Percentiles rank a stretch among this genome's conserved stretches.
Conservation (phyloP, 2,797 vertebrate genomes). For the Phyllotis vaccarum region DNA sequence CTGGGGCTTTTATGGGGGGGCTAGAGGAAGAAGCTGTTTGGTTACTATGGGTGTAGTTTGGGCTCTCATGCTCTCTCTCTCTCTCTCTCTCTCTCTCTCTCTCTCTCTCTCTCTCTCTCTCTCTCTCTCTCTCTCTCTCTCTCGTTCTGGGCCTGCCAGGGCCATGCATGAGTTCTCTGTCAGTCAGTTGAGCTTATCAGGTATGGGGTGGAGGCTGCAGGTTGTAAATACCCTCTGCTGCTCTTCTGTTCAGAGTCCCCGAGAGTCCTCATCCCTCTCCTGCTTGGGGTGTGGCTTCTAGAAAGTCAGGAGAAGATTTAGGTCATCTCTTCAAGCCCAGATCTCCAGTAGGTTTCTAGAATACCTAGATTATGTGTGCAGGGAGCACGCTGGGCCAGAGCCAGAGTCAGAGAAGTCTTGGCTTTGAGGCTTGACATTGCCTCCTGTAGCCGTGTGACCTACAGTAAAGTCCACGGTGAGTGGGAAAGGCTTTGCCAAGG, state of each 20-base stretch:
- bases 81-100: background rate
- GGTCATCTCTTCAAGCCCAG: background rate
- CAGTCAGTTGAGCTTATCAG: slow-evolving; percentile 33
- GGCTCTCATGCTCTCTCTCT: background rate
- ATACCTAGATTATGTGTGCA: background rate
- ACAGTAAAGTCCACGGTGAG: background rate
- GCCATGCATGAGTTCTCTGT: background rate
- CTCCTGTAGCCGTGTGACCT: background rate
- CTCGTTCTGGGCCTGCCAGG: background rate
- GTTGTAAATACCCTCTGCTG: background rate
- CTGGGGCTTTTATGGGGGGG: background rate
- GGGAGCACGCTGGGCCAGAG: background rate
- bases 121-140: background rate
- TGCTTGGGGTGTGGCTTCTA: background rate
- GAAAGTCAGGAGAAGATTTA: background rate
- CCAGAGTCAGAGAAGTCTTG: background rate
- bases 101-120: background rate
- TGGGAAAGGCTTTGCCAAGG: slow-evolving; percentile 27
- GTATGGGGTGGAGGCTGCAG: background rate
- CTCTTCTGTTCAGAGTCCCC: background rate
- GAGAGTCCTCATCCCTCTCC: background rate
- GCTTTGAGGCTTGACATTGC: background rate
- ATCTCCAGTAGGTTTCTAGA: background rate
- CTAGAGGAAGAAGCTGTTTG: background rate
- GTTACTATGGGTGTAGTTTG: background rate